Base-by-base conservation (phyloP, 2,797 vertebrate species). In the Trematomus bernacchii region DNA sequence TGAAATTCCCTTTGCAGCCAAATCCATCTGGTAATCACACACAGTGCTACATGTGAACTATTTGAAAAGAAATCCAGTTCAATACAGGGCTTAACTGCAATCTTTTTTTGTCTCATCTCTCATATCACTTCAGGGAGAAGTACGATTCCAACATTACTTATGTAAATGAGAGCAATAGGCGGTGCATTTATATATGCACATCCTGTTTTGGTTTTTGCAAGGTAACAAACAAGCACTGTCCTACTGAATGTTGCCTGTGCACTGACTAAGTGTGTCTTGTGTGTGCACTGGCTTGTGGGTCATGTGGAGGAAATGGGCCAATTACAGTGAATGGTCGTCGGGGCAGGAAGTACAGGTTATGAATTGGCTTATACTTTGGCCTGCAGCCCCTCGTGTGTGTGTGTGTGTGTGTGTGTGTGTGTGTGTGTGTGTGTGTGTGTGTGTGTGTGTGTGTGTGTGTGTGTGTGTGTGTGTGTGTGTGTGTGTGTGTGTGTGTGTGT, bases 1-100 rank as follows among this genome's bases (percentile, higher is more conserved):
- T 82, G 71, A 83, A 88, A 79, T 43, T 85, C 76, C 79, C 78
- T 86, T 90, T 90, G 76, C 77, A 84, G 86, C 81, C 85, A 84
- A 58, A 87, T 90, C 88, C 84, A 83, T 87, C 87, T 85, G 89
- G 86, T 88, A 27, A 27, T 84, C 71, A 53, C 72, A 68, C 83
- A 74, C 78, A 84, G 78, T 52, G 7, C 69, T 65, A 85, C 69
- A 65, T 60, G 53, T 66, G 71, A 50, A 88, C 76, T 76, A 68
- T 79, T 76, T 66, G 47, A 67, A 76, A 67, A 61, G 16, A 18
- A 58, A 23, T 80, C 48, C 63, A 60, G 43, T 67, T 77, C 77
- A 23, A 67, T 68, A 55, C 3, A 10, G 40, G 44, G 67, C 18
- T 57, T 73, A 6, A 64, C 46, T 76, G 59, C 11, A 44, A 27